Evolutionary conservation across 2,113 vertebrate genomes (phyloP), one percentile per base, ranked within the genome.

Genomic region (Scomber japonicus): DNA sequence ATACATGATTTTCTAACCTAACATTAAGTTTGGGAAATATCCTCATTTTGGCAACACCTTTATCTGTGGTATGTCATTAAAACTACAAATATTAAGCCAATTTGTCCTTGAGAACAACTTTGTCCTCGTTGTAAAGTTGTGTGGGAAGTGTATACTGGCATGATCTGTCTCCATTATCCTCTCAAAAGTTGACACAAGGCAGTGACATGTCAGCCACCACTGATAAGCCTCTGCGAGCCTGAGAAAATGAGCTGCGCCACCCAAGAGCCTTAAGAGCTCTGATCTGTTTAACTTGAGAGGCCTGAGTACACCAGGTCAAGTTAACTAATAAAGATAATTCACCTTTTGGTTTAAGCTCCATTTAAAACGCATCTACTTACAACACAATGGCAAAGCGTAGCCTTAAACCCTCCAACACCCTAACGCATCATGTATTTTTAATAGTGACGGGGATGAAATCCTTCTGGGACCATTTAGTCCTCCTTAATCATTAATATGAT

Each of bases 401-500:
- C 46, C 50, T 77, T 59, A 59, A 80, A 70, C 63, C 63, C 68
- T 64, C 68, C 78, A 74, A 62, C 54, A 48, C 66, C 75, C 64
- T 64, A 30, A 80, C 77, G 80, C 67, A 15, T 75, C 50, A 68
- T 83, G 61, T 70, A 82, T 84, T 83, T 90, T 84, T 84, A 81
- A 89, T 69, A 56, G 16, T 17, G 71, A 82, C 1, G 1, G 53
- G 55, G 19, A 59, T 60, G 15, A 68, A 59, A 19, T 49, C 68
- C 76, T 40, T 51, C 70, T 2, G 74, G 69, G 81, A 72, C 21
- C 68, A 85, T 78, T 89, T 80, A 90, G 60, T 75, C 48, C 51
- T 19, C 5, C 46, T 85, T 83, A 81, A 91, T 87, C 77, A 86
- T 86, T 82, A 76, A 91, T 78, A 66, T 75, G 49, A 85, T 82